These are phyloP conservation scores for Hypsopygia costalis DNA, from an alignment of 2,888 invertebrate species.

Conservation along the genomic window DNA sequence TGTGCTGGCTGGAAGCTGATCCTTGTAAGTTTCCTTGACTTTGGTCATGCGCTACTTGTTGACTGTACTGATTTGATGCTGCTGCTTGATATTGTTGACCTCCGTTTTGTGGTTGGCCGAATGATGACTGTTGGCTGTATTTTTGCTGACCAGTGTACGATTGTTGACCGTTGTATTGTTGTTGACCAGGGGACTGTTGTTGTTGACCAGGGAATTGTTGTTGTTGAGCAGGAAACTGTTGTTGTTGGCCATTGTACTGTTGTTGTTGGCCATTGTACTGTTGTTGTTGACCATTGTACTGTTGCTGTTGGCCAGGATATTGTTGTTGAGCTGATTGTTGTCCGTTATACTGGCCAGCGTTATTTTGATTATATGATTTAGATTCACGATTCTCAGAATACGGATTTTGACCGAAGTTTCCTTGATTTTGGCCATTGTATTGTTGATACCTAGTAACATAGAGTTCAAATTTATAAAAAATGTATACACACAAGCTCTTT, in stretches of 20 bases:
- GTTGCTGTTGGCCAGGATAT: no score
- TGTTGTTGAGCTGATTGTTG: no score
- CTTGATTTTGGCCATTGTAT: no score
- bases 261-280: slow-evolving; percentile 15
- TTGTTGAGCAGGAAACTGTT: slow-evolving; percentile 2
- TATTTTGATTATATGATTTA: background rate
- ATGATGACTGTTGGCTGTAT: slow-evolving; percentile 6
- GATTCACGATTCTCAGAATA: no score
- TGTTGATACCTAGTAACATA: no score
- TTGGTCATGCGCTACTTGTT: background rate
- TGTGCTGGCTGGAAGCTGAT: slow-evolving; percentile 3
- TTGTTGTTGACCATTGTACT: no score
- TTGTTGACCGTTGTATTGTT: slow-evolving; percentile 11
- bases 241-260: slow-evolving; percentile 11
- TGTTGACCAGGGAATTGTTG: slow-evolving; percentile 4
- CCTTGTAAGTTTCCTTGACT: background rate
- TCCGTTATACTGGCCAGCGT: background rate
- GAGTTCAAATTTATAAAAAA: no score
- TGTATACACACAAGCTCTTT: no score
- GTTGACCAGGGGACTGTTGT: no score
- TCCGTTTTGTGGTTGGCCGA: no score
- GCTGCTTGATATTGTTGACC: slow-evolving; percentile 1
- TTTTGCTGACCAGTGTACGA: slow-evolving; percentile 10
- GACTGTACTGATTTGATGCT: slow-evolving; percentile 2
- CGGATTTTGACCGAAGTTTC: no score